Evolutionary conservation across 1,140 invertebrate genomes (phyloP).

Genomic region (Drosophila navojoa): DNA sequence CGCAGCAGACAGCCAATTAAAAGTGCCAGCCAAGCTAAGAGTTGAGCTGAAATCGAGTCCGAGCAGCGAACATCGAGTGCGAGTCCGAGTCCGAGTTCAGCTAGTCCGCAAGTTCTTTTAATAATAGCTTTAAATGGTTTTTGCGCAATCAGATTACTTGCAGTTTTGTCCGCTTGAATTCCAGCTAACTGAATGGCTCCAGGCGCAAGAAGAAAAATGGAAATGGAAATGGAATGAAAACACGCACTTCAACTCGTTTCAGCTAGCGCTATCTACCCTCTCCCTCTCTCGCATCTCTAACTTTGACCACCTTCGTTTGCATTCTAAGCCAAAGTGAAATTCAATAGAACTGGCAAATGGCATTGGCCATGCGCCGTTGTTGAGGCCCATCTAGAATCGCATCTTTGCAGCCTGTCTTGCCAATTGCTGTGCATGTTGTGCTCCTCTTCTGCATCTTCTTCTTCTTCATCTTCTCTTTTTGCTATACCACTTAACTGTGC

Average conservation of each 20-base stretch:
- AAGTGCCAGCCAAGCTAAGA: constrained; percentile 45
- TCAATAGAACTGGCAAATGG: constrained; percentile 57
- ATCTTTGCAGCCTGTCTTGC: constrained; percentile 36
- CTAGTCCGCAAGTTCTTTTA: constrained; percentile 53
- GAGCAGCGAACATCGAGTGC: background rate
- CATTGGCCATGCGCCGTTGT: constrained; percentile 34
- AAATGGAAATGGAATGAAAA: constrained; percentile 15
- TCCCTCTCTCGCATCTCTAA: background rate
- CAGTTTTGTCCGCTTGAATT: constrained; percentile 38
- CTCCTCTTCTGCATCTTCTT: background rate
- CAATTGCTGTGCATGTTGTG: constrained; percentile 26
- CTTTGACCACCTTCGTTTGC: constrained; percentile 24
- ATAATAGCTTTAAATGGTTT: constrained; percentile 61
- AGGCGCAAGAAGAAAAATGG: constrained; percentile 10
- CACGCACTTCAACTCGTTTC: constrained; percentile 16
- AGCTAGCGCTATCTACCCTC: background rate
- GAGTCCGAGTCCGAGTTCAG: constrained; percentile 3
- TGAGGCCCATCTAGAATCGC: constrained; percentile 28
- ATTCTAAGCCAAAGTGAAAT: constrained; percentile 59
- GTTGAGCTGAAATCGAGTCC: constrained; percentile 27
- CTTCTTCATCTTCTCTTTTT: too few species aligned
- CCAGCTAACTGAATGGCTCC: constrained; percentile 52
- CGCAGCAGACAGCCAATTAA: constrained; percentile 66
- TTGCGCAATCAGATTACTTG: constrained; percentile 58
- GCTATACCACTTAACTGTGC: constrained; percentile 9